These are phyloP conservation scores for Amia ocellicauda DNA, from an alignment of 2,113 vertebrate genomes.

Conservation along the genomic window DNA sequence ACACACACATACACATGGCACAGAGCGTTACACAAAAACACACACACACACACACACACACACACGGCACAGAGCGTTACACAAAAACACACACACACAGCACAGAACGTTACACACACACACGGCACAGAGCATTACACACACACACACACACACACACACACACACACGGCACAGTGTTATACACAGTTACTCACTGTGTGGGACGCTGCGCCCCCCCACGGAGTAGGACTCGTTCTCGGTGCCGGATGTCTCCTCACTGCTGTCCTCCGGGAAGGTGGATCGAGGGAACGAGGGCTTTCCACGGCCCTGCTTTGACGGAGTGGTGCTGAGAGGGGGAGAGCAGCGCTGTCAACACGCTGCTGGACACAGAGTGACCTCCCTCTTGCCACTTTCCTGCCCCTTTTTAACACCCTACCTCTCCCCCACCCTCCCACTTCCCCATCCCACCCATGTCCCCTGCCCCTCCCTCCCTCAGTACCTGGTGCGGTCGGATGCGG, in stretches of 20 bases:
- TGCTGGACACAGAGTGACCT: too few species aligned
- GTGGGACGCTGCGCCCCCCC: slow-evolving; percentile 81
- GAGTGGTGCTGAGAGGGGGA: slow-evolving; percentile 75
- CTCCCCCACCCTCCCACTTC: too few species aligned
- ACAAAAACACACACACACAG: too few species aligned
- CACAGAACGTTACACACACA: not conserved
- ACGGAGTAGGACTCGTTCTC: slow-evolving; percentile 96
- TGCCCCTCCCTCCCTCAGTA: slow-evolving; percentile 36
- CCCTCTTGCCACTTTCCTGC: not conserved
- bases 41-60: too few species aligned
- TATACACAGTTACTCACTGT: slow-evolving; percentile 72
- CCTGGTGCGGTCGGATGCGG: slow-evolving; percentile 96
- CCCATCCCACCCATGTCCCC: too few species aligned
- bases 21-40: too few species aligned
- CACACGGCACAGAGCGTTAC: too few species aligned
- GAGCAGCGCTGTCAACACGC: too few species aligned
- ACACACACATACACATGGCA: too few species aligned
- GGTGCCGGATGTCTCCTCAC: slow-evolving; percentile 93
- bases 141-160: slow-evolving; percentile 12
- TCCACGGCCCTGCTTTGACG: slow-evolving; percentile 93
- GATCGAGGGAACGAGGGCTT: slow-evolving; percentile 92
- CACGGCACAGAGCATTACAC: slow-evolving; percentile 14
- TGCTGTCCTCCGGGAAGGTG: slow-evolving; percentile 93
- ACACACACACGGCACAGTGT: not conserved
- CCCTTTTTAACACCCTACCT: not conserved